Conservation (phyloP, 2,797 vertebrate genomes). For the Acanthurus lineatus region DNA sequence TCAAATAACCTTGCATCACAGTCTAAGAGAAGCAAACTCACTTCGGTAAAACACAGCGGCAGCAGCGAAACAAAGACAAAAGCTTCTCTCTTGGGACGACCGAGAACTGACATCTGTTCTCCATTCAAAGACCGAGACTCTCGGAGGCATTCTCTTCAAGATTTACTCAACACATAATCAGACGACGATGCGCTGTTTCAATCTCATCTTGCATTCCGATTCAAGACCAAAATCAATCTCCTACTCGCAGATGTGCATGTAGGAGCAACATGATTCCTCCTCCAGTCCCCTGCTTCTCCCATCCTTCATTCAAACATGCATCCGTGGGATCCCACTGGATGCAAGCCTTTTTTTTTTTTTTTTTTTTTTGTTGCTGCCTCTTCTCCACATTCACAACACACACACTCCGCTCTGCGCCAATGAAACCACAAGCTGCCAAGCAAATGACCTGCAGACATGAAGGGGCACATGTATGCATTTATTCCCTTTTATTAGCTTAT, state of each 20-base stretch:
- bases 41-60: neutral
- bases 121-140: slow-evolving; percentile 40
- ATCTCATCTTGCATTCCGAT: slow-evolving; percentile 41
- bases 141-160: slow-evolving; percentile 20
- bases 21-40: slow-evolving; percentile 1
- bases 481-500: slow-evolving; percentile 64
- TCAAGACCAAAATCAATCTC: slow-evolving; percentile 53
- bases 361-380: slow-evolving; percentile 1
- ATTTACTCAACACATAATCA: slow-evolving; percentile 11
- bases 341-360: slow-evolving; percentile 10
- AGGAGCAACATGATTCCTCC: slow-evolving; percentile 16
- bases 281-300: neutral
- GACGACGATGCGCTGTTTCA: slow-evolving; percentile 3
- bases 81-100: slow-evolving; percentile 22
- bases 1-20: slow-evolving; percentile 13
- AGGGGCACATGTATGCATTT: slow-evolving; percentile 47
- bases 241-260: slow-evolving; percentile 8
- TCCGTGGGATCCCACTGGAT: slow-evolving; percentile 36
- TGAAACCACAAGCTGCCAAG: slow-evolving; percentile 30
- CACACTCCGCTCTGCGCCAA: neutral
- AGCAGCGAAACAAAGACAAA: slow-evolving; percentile 16
- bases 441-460: slow-evolving; percentile 51
- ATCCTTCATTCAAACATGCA: slow-evolving; percentile 36
- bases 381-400: slow-evolving; percentile 21
- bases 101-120: slow-evolving; percentile 21